Evolutionary conservation across 2,113 vertebrate genomes (phyloP).

Genomic region (Himantopus leucocephalus): DNA sequence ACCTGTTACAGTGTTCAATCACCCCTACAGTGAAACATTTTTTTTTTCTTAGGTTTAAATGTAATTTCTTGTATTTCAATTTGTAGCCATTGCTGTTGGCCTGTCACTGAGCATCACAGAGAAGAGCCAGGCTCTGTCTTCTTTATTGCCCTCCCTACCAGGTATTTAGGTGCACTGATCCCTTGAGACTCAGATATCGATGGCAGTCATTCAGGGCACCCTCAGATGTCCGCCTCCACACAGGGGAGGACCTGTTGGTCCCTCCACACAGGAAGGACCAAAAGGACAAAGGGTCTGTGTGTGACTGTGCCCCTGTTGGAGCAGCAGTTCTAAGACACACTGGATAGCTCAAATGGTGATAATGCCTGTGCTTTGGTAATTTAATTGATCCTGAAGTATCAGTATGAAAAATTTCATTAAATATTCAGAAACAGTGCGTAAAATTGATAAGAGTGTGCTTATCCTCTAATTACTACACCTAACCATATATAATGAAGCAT

Average conservation of each 20-base stretch:
- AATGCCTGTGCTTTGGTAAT: not conserved
- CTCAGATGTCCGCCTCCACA: not conserved
- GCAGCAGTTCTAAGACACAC: not conserved
- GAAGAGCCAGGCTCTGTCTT: not conserved
- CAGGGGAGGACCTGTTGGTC: not conserved
- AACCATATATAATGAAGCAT: not conserved
- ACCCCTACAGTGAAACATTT: not conserved
- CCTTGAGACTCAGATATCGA: not conserved
- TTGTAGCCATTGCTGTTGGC: not conserved
- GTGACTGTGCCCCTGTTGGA: fast-evolving
- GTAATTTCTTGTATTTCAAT: too few relatives aligned
- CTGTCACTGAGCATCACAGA: not conserved
- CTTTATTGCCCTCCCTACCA: not conserved
- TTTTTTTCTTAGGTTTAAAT: too few relatives aligned
- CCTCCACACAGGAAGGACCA: not conserved
- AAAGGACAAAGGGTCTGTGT: not conserved
- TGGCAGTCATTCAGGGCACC: fast-evolving
- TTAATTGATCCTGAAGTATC: not conserved
- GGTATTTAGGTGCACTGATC: not conserved
- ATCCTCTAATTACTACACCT: not conserved
- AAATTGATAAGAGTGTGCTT: not conserved
- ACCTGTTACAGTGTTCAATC: not conserved
- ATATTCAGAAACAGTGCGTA: not conserved
- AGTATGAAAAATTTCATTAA: not conserved
- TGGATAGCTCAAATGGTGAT: not conserved